A percentile compares a stretch with the other conserved stretches of the same genome.
phyloP scores from a whole-genome alignment of 2,113 vertebrate genomes.

The Desmodus rotundus region DNA sequence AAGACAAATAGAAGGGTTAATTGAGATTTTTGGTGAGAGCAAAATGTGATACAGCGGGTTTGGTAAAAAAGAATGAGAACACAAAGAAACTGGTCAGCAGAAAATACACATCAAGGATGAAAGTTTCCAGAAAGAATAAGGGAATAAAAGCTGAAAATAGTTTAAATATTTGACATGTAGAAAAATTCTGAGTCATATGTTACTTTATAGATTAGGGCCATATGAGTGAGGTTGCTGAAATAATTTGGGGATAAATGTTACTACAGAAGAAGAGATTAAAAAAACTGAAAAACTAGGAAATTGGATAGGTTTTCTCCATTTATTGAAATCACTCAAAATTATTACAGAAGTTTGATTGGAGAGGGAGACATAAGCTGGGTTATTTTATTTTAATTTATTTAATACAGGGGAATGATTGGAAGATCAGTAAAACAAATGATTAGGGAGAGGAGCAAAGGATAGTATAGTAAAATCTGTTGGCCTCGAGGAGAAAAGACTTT shows the following conservation, averaged over 20 bases:
- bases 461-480: neutral
- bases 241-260: neutral
- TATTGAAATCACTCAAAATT: neutral
- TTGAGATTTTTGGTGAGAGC: neutral
- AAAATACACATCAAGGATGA: neutral
- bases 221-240: neutral
- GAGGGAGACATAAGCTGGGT: neutral
- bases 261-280: neutral
- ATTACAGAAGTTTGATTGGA: neutral
- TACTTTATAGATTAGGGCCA: neutral
- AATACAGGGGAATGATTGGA: neutral
- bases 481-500: neutral
- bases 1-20: neutral
- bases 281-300: neutral
- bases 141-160: neutral
- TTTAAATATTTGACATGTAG: neutral
- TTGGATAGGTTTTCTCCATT: neutral
- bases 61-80: neutral
- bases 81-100: neutral
- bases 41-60: neutral
- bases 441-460: neutral
- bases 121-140: neutral
- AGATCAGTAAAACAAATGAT: neutral
- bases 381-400: neutral
- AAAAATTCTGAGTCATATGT: neutral